Evolutionary conservation across 2,888 invertebrate genomes (phyloP).

Genomic region (Eurois occulta): DNA sequence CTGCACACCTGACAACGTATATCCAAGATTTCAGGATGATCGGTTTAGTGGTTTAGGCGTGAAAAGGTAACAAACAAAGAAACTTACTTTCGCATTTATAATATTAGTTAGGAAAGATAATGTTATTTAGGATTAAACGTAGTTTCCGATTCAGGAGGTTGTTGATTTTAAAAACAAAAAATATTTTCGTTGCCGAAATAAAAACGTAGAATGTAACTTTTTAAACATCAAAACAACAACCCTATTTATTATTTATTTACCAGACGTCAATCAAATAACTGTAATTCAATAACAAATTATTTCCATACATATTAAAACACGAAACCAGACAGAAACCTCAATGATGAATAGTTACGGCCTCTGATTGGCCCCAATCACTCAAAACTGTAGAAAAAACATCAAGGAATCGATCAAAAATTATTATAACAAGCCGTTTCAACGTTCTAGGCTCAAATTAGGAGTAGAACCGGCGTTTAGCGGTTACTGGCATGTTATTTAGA

Average conservation of each 20-base stretch:
- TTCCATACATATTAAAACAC: slow-evolving; percentile 38
- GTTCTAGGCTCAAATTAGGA: slow-evolving; percentile 73
- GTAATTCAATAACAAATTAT: slow-evolving; percentile 47
- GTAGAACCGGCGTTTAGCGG: slow-evolving; percentile 72
- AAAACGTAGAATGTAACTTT: background rate
- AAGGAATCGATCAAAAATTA: slow-evolving; percentile 66
- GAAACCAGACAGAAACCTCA: slow-evolving; percentile 43
- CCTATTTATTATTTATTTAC: slow-evolving; percentile 43
- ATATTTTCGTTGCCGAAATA: background rate
- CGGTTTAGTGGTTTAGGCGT: too few relatives aligned
- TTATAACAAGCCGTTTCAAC: slow-evolving; percentile 76
- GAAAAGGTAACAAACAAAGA: too few relatives aligned
- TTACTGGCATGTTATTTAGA: slow-evolving; percentile 75
- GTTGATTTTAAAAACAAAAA: too few relatives aligned
- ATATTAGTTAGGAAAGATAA: too few relatives aligned
- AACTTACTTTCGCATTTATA: too few relatives aligned
- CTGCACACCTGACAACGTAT: too few relatives aligned
- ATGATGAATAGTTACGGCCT: slow-evolving; percentile 56
- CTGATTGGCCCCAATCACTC: slow-evolving; percentile 67
- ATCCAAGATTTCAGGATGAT: too few relatives aligned
- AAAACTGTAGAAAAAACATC: slow-evolving; percentile 52
- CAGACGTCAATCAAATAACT: slow-evolving; percentile 41
- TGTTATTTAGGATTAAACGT: too few relatives aligned
- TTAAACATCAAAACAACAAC: slow-evolving; percentile 29
- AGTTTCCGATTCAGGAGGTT: background rate